A percentile compares a stretch with the other conserved stretches of the same genome.
Conservation (phyloP, 2,797 vertebrate genomes). For the Alauda arvensis region DNA sequence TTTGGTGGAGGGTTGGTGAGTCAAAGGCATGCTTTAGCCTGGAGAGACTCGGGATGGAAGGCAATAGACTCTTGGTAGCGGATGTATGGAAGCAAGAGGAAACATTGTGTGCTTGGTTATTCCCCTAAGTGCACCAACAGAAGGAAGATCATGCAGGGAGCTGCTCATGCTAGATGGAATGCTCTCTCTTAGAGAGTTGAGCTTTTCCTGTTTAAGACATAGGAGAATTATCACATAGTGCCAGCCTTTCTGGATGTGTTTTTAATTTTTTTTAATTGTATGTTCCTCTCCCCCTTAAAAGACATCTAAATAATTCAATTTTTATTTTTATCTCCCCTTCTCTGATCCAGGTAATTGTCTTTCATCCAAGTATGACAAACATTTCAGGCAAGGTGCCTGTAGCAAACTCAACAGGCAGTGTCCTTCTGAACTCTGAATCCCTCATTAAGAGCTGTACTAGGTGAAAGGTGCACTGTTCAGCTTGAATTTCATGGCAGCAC, state of each 20-base stretch:
- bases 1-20: not conserved
- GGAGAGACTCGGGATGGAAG: accelerated
- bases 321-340: not conserved
- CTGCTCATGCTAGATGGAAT: not conserved
- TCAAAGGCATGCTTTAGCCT: not conserved
- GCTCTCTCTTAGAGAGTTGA: not conserved
- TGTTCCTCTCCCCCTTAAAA: not conserved
- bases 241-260: not conserved
- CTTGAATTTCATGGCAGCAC: not conserved
- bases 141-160: not conserved
- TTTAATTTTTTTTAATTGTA: not conserved
- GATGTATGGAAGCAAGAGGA: accelerated
- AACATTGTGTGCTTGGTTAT: accelerated
- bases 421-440: not conserved
- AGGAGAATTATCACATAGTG: not conserved
- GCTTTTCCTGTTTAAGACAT: not conserved
- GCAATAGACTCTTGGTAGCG: accelerated
- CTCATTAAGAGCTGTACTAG: not conserved
- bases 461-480: not conserved
- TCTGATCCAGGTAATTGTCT: not conserved
- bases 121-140: not conserved
- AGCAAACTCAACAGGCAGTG: not conserved
- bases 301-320: accelerated
- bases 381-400: not conserved
- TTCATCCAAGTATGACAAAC: not conserved